Conservation (phyloP, 1,140 invertebrate species). For the Anastrepha obliqua region DNA sequence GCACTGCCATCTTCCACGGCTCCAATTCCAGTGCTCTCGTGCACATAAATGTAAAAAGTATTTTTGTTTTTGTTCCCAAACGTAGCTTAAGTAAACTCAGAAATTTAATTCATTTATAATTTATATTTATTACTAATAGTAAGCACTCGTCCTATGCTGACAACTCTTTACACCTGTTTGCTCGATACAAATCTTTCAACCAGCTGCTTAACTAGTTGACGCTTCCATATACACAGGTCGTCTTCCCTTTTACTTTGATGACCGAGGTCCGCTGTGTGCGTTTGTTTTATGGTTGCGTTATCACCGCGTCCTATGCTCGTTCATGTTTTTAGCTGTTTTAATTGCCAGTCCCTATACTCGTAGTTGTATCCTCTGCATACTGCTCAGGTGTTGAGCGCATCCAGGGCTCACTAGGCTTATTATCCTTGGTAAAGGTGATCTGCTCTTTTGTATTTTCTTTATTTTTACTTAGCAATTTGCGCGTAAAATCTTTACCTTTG, state of each 20-base stretch:
- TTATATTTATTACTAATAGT: conserved; percentile 24
- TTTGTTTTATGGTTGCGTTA: neutral
- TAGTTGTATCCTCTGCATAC: neutral
- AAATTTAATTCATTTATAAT: conserved; percentile 46
- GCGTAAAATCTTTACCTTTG: neutral
- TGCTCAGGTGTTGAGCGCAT: conserved; percentile 6
- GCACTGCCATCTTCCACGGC: neutral
- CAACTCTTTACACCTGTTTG: conserved; percentile 40
- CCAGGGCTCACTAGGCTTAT: neutral
- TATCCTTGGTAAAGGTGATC: neutral
- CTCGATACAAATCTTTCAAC: neutral
- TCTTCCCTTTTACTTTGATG: neutral
- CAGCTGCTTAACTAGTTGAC: neutral
- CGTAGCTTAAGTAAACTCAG: conserved; percentile 1
- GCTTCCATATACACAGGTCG: neutral
- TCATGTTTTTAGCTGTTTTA: neutral
- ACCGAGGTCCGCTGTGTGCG: neutral
- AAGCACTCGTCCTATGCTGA: neutral
- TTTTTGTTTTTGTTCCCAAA: neutral
- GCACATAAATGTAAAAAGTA: neutral
- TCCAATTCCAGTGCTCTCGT: neutral
- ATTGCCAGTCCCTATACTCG: neutral
- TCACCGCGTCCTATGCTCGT: neutral
- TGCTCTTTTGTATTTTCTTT: too few relatives aligned
- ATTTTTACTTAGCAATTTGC: conserved; percentile 10